Percentiles rank a stretch among this genome's conserved stretches.
Conservation (phyloP, 64 coral and sea anemone species). For the Porites lutea region DNA sequence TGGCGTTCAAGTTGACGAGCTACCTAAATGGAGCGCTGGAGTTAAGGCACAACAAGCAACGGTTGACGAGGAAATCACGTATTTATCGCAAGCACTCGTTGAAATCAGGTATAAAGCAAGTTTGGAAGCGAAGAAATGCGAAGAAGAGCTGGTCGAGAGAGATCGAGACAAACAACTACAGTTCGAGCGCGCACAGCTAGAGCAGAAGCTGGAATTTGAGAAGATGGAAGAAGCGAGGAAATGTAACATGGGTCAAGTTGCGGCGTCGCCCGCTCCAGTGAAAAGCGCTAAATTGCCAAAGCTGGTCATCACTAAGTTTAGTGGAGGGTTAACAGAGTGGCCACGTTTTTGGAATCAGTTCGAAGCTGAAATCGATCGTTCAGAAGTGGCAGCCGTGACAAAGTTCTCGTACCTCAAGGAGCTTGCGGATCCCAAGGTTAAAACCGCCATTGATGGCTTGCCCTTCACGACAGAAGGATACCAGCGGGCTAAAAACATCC, state of each 20-base stretch:
- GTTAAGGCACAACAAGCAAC: constrained; percentile 18
- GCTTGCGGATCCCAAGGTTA: constrained; percentile 26
- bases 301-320: constrained; percentile 20
- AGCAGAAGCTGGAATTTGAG: neutral
- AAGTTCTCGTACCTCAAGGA: constrained; percentile 68
- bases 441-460: constrained; percentile 50
- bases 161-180: neutral
- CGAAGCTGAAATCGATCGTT: constrained; percentile 14
- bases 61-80: constrained; percentile 41
- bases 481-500: constrained; percentile 7
- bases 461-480: constrained; percentile 54
- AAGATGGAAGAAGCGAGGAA: neutral
- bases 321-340: neutral
- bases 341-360: constrained; percentile 35
- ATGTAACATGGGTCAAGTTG: neutral
- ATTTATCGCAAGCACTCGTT: constrained; percentile 12
- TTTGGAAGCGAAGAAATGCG: constrained; percentile 1
- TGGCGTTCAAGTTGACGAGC: constrained; percentile 7
- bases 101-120: constrained; percentile 21
- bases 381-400: constrained; percentile 35
- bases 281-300: neutral
- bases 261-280: neutral
- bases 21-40: constrained; percentile 35
- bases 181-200: neutral
- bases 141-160: neutral